Evolutionary conservation across 2,888 invertebrate species (phyloP), one percentile per base, ranked within the genome.

Genomic region (Xylocampa areola): DNA sequence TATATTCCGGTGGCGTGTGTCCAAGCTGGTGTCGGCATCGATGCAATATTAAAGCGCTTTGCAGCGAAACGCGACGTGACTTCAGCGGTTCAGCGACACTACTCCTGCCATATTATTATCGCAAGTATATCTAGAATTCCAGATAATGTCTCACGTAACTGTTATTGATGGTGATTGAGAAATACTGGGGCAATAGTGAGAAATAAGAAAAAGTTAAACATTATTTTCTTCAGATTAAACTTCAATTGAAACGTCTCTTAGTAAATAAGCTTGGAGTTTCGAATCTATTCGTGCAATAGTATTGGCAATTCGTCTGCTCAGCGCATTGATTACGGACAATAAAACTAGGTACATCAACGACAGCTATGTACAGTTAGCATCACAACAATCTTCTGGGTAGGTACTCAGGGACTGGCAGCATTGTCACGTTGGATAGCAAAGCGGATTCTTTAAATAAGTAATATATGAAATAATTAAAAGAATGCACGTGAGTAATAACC

Each of bases 31-130:
- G 51, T 49, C 48, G 49, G 52, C 59, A 48, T 51, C 50, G 61
- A 69, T 72, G 65, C 70, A 72, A 69, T 72, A 72, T 65, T 72
- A 65, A 72, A 70, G 52, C 53, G 59, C 62, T 66, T 72, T 73
- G 53, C 72, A 66, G 53, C 21, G 29, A 21, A 19, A 47, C 68
- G 51, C 27, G 41, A 70, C 59, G 66, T 66, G 72, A 62, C 70
- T 50, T 10, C 36, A 44, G 14, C 52, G 17, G 33, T 49, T n/a
- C n/a, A n/a, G n/a, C n/a, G n/a, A n/a, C n/a, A n/a, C n/a, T n/a
- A 51, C 47, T 55, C 37, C 50, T 58, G 40, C 45, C 40, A 54
- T 57, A 60, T 51, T 68, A 55, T 57, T 53, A 68, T 50, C 44
- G 40, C 17, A 50, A 50, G 66, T 63, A 59, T 63, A 66, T 59